These are phyloP conservation scores for Heliconius himera DNA, from an alignment of 1,140 invertebrate genomes.

Conservation along the genomic window DNA sequence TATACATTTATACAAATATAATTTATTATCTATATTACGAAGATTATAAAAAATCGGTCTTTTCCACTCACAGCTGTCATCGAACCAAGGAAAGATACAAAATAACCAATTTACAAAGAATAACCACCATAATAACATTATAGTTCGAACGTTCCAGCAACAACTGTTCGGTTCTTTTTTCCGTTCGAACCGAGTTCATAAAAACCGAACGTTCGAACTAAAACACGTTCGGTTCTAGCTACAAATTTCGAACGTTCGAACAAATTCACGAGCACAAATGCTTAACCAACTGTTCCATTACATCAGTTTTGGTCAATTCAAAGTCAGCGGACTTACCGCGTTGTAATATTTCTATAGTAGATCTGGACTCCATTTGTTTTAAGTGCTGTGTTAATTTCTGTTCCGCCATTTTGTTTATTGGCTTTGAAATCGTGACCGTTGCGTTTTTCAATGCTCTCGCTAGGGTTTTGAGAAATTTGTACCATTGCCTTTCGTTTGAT, in stretches of 20 bases:
- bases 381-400: conserved; percentile 54
- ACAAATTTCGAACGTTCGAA: not conserved
- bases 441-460: conserved; percentile 66
- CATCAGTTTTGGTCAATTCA: conserved; percentile 62
- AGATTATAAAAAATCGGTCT: conserved; percentile 1
- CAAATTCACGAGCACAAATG: conserved; percentile 55
- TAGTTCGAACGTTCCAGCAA: not conserved
- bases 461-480: conserved; percentile 70
- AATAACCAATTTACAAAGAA: conserved; percentile 6
- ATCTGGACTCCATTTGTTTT: conserved; percentile 63
- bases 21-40: conserved; percentile 1
- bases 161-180: not conserved
- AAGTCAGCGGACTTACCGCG: conserved; percentile 63
- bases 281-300: conserved; percentile 59
- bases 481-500: conserved; percentile 70
- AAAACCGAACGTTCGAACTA: not conserved
- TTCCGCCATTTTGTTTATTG: conserved; percentile 46
- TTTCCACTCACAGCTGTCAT: not conserved
- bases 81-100: not conserved
- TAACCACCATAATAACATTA: conserved; percentile 7
- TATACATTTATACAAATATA: conserved; percentile 37
- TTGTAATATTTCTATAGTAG: conserved; percentile 70
- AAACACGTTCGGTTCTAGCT: not conserved
- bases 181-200: not conserved
- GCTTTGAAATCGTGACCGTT: conserved; percentile 50